These are phyloP conservation scores for Zapus hudsonius DNA, from an alignment of 2,113 vertebrate species.

Conservation along the genomic window DNA sequence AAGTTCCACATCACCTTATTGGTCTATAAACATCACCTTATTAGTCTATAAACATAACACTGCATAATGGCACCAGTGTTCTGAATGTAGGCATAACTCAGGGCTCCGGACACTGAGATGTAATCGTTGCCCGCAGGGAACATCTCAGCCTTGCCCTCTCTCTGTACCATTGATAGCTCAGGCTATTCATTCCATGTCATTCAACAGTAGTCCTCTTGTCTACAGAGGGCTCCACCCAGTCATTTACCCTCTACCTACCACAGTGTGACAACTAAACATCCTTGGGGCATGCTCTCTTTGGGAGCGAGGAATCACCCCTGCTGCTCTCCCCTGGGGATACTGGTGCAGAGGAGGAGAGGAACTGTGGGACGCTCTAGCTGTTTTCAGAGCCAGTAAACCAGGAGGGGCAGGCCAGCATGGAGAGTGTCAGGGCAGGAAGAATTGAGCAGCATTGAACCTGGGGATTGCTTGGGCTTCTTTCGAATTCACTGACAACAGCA, in stretches of 20 bases:
- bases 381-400: not conserved
- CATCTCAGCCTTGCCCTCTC: not conserved
- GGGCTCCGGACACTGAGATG: not conserved
- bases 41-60: not conserved
- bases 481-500: not conserved
- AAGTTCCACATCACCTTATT: not conserved
- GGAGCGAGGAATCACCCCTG: not conserved
- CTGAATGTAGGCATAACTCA: not conserved
- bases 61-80: not conserved
- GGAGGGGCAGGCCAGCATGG: not conserved
- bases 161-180: not conserved
- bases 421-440: not conserved
- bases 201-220: not conserved
- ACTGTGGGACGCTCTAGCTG: not conserved
- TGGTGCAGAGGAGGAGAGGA: not conserved
- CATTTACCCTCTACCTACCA: accelerated
- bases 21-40: not conserved
- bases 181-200: not conserved
- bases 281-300: not conserved
- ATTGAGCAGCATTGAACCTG: not conserved
- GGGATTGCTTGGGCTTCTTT: not conserved
- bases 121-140: not conserved
- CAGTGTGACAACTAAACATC: not conserved
- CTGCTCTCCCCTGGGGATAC: not conserved
- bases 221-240: too few species aligned